A percentile compares a stretch with the other conserved stretches of the same genome.
These are phyloP conservation scores for Crotalus horridus DNA, from an alignment of 2,113 vertebrate species.

Conservation along the genomic window DNA sequence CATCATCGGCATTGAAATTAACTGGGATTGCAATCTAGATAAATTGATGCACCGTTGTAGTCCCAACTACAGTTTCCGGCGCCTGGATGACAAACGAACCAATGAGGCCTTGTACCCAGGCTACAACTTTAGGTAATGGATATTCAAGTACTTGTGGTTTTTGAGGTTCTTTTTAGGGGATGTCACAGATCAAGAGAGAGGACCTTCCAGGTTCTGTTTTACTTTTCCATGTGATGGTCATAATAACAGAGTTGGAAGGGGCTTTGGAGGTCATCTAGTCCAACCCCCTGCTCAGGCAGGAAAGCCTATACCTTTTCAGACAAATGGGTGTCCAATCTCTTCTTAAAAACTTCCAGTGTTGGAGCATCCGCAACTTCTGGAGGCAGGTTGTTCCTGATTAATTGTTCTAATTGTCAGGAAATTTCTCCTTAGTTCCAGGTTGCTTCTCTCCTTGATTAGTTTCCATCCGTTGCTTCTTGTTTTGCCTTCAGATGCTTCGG, in stretches of 20 bases:
- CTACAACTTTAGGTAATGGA: constrained; percentile 78
- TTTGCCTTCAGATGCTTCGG: too few relatives aligned
- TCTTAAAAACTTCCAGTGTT: too few relatives aligned
- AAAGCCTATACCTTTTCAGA: too few relatives aligned
- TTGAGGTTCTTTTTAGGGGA: background rate
- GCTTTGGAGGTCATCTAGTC: background rate
- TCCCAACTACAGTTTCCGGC: constrained; percentile 76
- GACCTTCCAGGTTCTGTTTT: background rate
- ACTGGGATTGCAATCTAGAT: constrained; percentile 86
- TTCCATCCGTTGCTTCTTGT: too few relatives aligned
- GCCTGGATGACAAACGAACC: constrained; percentile 76
- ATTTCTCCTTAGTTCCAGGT: too few relatives aligned
- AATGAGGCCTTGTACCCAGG: constrained; percentile 76
- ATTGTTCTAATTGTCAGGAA: too few relatives aligned
- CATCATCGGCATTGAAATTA: constrained; percentile 83
- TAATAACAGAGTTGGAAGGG: background rate
- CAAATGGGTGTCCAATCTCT: too few relatives aligned
- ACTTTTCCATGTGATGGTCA: background rate
- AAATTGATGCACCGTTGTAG: constrained; percentile 64
- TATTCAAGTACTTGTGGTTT: background rate
- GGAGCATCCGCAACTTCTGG: too few relatives aligned
- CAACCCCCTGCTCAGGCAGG: too few relatives aligned
- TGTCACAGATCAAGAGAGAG: too few relatives aligned
- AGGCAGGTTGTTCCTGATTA: too few relatives aligned
- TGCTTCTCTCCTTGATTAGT: too few relatives aligned